Evolutionary conservation across 2,888 invertebrate genomes (phyloP).

Genomic region (Strigamia transsilvanica): DNA sequence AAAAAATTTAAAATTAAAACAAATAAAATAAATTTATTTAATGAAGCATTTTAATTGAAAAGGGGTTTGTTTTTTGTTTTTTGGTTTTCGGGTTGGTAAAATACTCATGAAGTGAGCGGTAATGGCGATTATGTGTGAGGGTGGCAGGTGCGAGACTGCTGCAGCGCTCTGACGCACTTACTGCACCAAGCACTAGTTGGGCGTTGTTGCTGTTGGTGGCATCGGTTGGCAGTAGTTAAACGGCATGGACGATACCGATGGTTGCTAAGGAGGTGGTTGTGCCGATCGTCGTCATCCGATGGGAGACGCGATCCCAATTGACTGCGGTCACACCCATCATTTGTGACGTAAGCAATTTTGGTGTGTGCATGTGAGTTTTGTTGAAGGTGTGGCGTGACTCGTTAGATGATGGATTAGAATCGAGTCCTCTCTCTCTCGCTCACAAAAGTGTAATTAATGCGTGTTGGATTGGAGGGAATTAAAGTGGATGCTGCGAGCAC

Average conservation of each 20-base stretch:
- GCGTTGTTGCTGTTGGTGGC: background rate
- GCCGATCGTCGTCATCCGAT: slow-evolving; percentile 40
- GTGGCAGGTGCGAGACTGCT: slow-evolving; percentile 49
- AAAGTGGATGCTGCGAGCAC: slow-evolving; percentile 2
- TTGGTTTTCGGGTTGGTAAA: background rate
- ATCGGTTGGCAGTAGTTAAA: background rate
- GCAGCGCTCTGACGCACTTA: slow-evolving; percentile 49
- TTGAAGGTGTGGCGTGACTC: slow-evolving; percentile 23
- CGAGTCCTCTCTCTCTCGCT: background rate
- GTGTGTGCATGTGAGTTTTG: slow-evolving; percentile 40
- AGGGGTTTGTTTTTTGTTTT: background rate
- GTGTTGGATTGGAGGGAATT: background rate
- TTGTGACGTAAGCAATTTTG: slow-evolving; percentile 45
- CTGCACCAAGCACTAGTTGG: slow-evolving; percentile 17
- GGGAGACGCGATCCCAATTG: slow-evolving; percentile 42
- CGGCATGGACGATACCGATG: background rate
- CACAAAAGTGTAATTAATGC: slow-evolving; percentile 12
- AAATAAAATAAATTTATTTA: too few relatives aligned
- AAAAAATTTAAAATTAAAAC: too few relatives aligned
- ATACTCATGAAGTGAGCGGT: background rate
- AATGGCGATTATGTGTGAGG: slow-evolving; percentile 46
- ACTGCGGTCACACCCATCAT: slow-evolving; percentile 49
- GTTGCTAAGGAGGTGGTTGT: slow-evolving; percentile 30
- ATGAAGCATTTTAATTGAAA: too few relatives aligned
- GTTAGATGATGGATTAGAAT: background rate